phyloP scores from a whole-genome alignment of 2,113 vertebrate genomes.

The Apeltes quadracus region DNA sequence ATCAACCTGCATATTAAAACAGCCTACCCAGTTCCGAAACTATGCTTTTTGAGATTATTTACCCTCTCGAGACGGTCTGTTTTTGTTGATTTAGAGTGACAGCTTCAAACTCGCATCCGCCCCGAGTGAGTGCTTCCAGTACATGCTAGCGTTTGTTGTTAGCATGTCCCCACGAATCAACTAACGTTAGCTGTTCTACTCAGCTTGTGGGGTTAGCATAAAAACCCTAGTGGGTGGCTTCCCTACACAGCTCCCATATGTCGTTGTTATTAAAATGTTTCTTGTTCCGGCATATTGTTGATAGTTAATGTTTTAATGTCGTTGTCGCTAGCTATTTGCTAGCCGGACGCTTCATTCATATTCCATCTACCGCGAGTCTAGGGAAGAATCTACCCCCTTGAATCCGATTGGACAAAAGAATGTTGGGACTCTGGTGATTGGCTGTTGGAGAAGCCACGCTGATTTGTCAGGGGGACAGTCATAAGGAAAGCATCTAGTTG shows the following conservation, averaged over 20 bases:
- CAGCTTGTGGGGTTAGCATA: not conserved
- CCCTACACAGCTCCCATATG: too few species aligned
- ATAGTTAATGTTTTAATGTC: not conserved
- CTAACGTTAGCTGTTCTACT: not conserved
- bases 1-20: not conserved
- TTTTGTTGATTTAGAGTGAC: conserved; percentile 9
- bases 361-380: not conserved
- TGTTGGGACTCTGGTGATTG: conserved; percentile 19
- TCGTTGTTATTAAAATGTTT: not conserved
- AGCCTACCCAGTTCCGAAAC: not conserved
- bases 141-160: conserved; percentile 62
- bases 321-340: not conserved
- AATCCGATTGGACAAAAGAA: conserved; percentile 52
- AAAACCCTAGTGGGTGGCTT: not conserved
- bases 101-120: conserved; percentile 19
- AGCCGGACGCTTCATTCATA: conserved; percentile 31
- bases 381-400: not conserved
- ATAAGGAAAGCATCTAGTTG: not conserved
- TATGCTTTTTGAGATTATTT: not conserved
- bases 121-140: not conserved
- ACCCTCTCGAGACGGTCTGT: not conserved
- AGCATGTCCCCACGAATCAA: conserved; percentile 2
- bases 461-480: conserved; percentile 29
- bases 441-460: not conserved
- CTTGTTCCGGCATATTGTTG: not conserved